These are phyloP conservation scores for Drosophila phalerata DNA, from an alignment of 2,888 invertebrate genomes.

Conservation along the genomic window DNA sequence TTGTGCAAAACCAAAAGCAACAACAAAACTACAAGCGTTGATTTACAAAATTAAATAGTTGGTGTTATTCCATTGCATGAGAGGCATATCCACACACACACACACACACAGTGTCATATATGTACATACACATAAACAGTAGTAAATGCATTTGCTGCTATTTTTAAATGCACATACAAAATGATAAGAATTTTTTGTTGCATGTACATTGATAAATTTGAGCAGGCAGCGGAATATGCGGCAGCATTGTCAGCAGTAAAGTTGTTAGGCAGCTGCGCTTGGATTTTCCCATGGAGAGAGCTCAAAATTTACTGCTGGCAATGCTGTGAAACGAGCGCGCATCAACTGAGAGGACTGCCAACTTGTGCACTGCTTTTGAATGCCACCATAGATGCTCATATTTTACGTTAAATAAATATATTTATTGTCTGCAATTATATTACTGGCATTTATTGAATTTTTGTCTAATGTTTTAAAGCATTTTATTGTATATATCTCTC, in stretches of 20 bases:
- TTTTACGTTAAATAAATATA: not conserved
- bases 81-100: conserved; percentile 11
- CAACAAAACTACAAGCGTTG: conserved; percentile 26
- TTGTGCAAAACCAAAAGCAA: conserved; percentile 49
- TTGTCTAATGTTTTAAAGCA: not conserved
- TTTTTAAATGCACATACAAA: conserved; percentile 59
- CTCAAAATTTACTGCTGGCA: conserved; percentile 43
- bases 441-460: not conserved
- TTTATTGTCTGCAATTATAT: not conserved
- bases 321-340: conserved; percentile 40
- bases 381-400: not conserved
- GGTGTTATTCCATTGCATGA: conserved; percentile 15
- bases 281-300: conserved; percentile 22
- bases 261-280: conserved; percentile 34
- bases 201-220: conserved; percentile 54
- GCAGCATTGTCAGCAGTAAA: conserved; percentile 55
- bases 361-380: conserved; percentile 37
- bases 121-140: conserved; percentile 13
- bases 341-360: conserved; percentile 42
- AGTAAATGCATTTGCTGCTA: conserved; percentile 55
- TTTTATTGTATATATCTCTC: not conserved
- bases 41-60: conserved; percentile 31
- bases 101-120: conserved; percentile 16
- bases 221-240: conserved; percentile 22
- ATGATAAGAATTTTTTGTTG: conserved; percentile 63